These are phyloP conservation scores for Corythoichthys intestinalis DNA, from an alignment of 2,113 vertebrate genomes.

Conservation along the genomic window DNA sequence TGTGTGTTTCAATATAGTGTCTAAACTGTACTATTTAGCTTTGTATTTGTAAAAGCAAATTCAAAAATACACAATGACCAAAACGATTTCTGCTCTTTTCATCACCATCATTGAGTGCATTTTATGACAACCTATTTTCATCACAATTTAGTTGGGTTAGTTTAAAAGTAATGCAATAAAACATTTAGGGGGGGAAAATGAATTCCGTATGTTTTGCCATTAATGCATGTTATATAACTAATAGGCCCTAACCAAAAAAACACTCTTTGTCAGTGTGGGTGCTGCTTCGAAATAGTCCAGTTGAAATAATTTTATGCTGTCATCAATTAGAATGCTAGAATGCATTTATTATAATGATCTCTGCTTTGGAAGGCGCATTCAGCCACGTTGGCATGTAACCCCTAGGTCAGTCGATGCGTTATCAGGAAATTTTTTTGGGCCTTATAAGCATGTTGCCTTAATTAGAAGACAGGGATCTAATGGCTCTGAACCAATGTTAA, in stretches of 20 bases:
- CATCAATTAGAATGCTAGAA: neutral
- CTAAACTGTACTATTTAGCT: neutral
- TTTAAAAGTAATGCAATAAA: too few species aligned
- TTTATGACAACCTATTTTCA: neutral
- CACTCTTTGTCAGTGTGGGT: neutral
- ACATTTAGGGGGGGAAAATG: neutral
- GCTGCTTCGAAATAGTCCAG: neutral
- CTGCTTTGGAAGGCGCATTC: neutral
- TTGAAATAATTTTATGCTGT: neutral
- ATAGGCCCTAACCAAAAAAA: too few species aligned
- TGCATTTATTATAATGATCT: neutral
- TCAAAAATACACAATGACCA: neutral
- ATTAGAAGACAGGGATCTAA: neutral
- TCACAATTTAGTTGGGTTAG: neutral
- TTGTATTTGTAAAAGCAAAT: neutral
- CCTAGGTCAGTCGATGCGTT: slow-evolving; percentile 26
- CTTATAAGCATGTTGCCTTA: slow-evolving; percentile 15
- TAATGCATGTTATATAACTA: neutral
- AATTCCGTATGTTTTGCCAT: neutral
- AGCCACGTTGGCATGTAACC: slow-evolving; percentile 12
- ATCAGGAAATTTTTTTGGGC: slow-evolving; percentile 17
- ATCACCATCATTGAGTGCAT: neutral
- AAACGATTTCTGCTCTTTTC: neutral
- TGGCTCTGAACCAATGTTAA: neutral
- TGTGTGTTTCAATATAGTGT: neutral